Evolutionary conservation across 2,797 vertebrate genomes (phyloP).

Genomic region (Sebastes wilsoni): DNA sequence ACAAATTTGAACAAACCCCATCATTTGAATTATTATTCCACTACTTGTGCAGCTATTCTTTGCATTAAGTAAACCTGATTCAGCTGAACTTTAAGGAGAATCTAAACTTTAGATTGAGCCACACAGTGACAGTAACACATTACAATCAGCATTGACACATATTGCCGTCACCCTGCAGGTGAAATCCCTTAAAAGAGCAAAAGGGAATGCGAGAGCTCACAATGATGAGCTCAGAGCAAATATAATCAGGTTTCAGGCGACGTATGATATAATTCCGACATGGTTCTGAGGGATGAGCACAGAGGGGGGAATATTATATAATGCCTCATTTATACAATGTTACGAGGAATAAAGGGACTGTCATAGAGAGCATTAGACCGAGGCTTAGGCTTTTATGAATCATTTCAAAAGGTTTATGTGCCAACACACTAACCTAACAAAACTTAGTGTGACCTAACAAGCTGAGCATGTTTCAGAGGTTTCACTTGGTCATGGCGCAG

Average conservation of each 20-base stretch:
- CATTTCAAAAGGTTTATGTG: constrained; percentile 60
- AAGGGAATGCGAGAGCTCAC: constrained; percentile 25
- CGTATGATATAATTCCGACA: constrained; percentile 64
- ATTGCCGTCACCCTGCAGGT: neutral
- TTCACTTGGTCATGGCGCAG: neutral
- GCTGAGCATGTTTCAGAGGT: constrained; percentile 9
- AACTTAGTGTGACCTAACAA: constrained; percentile 27
- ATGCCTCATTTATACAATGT: constrained; percentile 70
- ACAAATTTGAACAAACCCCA: neutral
- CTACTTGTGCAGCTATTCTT: neutral
- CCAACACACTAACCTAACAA: constrained; percentile 56
- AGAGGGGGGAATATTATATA: constrained; percentile 62
- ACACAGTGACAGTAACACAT: neutral
- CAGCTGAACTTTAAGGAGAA: neutral
- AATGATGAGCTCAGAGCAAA: constrained; percentile 50
- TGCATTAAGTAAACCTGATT: neutral
- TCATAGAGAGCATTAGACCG: constrained; percentile 47
- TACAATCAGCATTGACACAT: neutral
- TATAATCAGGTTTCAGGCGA: constrained; percentile 57
- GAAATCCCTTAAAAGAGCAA: constrained; percentile 35
- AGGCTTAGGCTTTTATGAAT: constrained; percentile 55
- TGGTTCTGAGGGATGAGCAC: constrained; percentile 60
- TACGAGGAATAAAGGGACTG: constrained; percentile 50
- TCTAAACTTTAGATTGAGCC: neutral
- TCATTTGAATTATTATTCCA: neutral